Conservation (phyloP, 2,113 vertebrate species). For the Sialia sialis region DNA sequence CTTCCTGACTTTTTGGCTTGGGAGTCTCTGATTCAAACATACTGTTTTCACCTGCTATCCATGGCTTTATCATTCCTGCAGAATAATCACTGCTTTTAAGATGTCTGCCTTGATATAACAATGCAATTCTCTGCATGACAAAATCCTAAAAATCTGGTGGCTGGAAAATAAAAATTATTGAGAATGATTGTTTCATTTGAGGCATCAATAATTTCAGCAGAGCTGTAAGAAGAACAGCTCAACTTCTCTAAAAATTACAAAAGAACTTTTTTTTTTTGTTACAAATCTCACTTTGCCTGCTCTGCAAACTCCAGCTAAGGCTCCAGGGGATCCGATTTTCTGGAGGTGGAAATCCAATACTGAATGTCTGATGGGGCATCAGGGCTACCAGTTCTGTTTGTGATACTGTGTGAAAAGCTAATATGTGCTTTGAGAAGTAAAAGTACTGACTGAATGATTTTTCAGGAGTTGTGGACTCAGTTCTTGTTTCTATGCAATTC, state of each 20-base stretch:
- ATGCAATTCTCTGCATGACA: neutral
- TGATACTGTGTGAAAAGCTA: neutral
- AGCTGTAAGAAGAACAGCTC: neutral
- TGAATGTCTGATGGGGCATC: neutral
- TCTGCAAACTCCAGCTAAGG: neutral
- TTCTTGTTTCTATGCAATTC: neutral
- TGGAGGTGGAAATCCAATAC: neutral
- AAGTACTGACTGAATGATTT: neutral
- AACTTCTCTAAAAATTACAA: neutral
- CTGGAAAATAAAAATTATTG: neutral
- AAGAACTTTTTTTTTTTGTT: neutral
- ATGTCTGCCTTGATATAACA: neutral
- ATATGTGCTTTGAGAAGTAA: accelerated
- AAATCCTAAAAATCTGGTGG: neutral
- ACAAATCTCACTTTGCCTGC: neutral
- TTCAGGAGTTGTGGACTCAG: neutral
- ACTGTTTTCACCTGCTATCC: neutral
- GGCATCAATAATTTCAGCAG: neutral
- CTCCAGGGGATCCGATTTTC: neutral
- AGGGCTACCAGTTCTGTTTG: neutral
- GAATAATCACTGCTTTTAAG: neutral
- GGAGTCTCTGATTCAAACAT: neutral
- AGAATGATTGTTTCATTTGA: neutral
- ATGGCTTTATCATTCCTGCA: neutral
- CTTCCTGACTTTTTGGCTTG: neutral